phyloP scores from a whole-genome alignment of 1,140 invertebrate species.

The Riptortus pedestris region DNA sequence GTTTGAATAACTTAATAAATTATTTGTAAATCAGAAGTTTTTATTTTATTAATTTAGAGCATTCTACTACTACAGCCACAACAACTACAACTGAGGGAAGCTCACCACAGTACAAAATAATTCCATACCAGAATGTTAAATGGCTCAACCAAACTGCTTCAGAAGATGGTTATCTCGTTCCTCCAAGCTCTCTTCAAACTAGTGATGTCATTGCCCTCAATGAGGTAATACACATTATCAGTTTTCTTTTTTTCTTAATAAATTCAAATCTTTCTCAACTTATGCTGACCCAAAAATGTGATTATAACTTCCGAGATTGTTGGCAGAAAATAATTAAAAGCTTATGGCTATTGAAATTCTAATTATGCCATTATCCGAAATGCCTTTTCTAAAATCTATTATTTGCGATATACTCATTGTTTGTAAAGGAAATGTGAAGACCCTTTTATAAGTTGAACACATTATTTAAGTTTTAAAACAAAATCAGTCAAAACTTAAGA shows the following conservation, averaged over 20 bases:
- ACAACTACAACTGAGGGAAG: too few species aligned
- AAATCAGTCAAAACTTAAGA: too few species aligned
- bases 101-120: too few species aligned
- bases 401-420: background rate
- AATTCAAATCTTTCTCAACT: background rate
- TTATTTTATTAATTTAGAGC: too few species aligned
- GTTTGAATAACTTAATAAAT: too few species aligned
- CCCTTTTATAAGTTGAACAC: too few species aligned
- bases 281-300: background rate
- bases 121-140: background rate
- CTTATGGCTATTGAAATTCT: background rate
- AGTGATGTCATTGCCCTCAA: background rate
- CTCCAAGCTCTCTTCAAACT: background rate
- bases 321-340: background rate
- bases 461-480: too few species aligned
- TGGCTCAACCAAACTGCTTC: background rate
- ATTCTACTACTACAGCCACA: too few species aligned
- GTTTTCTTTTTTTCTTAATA: background rate
- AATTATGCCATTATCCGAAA: background rate
- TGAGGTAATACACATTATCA: background rate
- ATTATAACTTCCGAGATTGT: background rate
- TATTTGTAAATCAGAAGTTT: too few species aligned
- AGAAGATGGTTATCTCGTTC: background rate
- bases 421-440: too few species aligned
- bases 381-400: background rate